Evolutionary conservation across 2,888 invertebrate genomes (phyloP), one percentile per base, ranked within the genome.

Genomic region (Celastrina argiolus): DNA sequence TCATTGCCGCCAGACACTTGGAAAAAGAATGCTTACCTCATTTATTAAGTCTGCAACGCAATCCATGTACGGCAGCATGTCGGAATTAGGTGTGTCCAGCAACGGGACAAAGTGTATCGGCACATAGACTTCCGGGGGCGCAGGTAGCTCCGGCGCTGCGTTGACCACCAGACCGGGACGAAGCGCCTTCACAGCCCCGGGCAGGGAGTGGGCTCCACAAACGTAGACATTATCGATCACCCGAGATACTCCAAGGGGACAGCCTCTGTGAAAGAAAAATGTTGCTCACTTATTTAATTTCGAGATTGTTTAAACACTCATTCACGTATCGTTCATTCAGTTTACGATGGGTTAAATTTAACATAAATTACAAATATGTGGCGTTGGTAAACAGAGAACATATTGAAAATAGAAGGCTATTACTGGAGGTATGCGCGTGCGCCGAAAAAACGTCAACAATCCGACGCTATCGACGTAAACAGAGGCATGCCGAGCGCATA

Each of bases 111-210:
- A 94, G 69, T 95, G 90, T 75, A 94, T 94, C 59, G 91, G 87
- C 0, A 92, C 92, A 70, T 92, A 94, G 64, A 91, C 90, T 74
- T 92, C 92, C 5, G 94, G 93, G 1, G 90, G 88, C 66, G 94
- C 94, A 0, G 97, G 97, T 59, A 97, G 92, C 79, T 97, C 97
- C 0, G 96, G 94, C 0, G 97, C 97, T 22, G 94, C 95, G 79
- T 96, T 97, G 66, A 97, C 94, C 45, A 97, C 94, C 75, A 95
- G 94, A 1, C 95, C 94, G 64, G 97, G 94, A 59, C 93, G 93
- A 39, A 95, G 87, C 2, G 92, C 92, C 71, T 93, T 92, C 41
- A 97, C 89, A 63, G 94, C 93, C 2, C 94, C 93, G 1, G 94
- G 94, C 63, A 94, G 92, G 0, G 95, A 95, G 64, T 95, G 94